Conservation (phyloP, 2,113 vertebrate genomes). For the Hippocampus zosterae region DNA sequence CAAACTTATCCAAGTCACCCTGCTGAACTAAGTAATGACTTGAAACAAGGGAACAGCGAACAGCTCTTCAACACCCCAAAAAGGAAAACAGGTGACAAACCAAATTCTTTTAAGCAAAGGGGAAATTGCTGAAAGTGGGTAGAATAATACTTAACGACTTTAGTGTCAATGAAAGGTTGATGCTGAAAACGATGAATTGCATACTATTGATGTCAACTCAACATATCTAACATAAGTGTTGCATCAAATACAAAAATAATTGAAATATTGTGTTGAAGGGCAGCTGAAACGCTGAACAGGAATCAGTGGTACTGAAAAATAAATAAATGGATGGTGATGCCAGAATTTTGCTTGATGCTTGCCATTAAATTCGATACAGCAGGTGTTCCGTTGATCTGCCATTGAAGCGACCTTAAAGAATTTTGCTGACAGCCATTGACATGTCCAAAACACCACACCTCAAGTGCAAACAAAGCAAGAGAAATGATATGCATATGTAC, state of each 20-base stretch:
- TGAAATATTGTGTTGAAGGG: too few relatives aligned
- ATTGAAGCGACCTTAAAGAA: conserved; percentile 37
- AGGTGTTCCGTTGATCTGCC: conserved; percentile 5
- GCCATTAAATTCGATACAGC: too few relatives aligned
- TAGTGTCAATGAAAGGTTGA: background rate
- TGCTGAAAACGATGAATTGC: background rate
- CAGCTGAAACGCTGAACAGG: too few relatives aligned
- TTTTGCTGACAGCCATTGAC: conserved; percentile 68
- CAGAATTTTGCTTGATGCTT: too few relatives aligned
- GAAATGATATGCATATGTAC: too few relatives aligned
- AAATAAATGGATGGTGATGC: too few relatives aligned
- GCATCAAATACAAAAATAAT: too few relatives aligned
- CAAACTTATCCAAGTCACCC: background rate
- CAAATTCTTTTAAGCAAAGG: background rate
- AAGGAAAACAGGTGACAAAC: background rate
- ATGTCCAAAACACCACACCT: conserved; percentile 33
- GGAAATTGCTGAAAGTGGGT: background rate
- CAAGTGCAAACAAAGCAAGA: conserved; percentile 10
- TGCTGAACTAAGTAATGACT: background rate
- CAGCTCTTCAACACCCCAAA: background rate
- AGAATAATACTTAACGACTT: background rate
- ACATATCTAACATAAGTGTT: too few relatives aligned
- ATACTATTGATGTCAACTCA: too few relatives aligned
- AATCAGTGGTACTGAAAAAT: too few relatives aligned
- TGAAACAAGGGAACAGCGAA: background rate